Base-by-base conservation (phyloP, 2,888 invertebrate genomes). In the Brassicogethes aeneus region DNA sequence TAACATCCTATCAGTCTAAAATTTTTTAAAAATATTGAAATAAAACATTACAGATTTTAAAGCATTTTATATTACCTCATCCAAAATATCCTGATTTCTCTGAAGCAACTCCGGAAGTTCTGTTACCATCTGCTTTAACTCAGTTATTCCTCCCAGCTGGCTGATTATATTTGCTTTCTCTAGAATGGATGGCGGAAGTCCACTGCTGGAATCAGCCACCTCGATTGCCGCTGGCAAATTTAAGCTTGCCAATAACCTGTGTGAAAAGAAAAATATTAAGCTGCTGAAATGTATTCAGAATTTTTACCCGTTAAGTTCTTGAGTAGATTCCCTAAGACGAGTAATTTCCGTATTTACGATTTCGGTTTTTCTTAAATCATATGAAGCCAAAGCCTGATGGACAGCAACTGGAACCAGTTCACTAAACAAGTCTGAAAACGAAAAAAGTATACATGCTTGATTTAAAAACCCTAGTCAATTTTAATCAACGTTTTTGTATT, bases 221-320 rank as follows among this genome's bases (percentile, higher is more conserved):
- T 99, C 97, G 41, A 97, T 77, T 38, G 95, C 92, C n/a, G 96
- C 97, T 5, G 99, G 97, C 57, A 99, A 77, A 73, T 93, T 96
- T 51, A 97, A 73, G 44, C 92, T 92, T 1, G 95, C 90, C 61
- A 99, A 73, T 37, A 92, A 78, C 57, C 85, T 82, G 57, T 39
- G 56, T 42, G 34, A 31, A 8, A 40, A 13, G 7, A 23, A 23
- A 10, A 5, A 5, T 5, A 7, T 5, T 10, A 23, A 7, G 12
- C 12, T 16, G 15, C 5, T 15, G 5, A 3, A 36, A 14, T 7
- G 7, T 23, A 33, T 29, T 35, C n/a, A 12, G 3, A 39, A n/a
- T 13, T 10, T 34, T 36, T 60, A 83, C 77, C 83, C 82, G 70
- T 97, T 97, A 53, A 99, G 73, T 39, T 89, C 74, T 66, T 94